A percentile compares a stretch with the other conserved stretches of the same genome.
Conservation (phyloP, 2,113 vertebrate species). For the Lepus americanus region DNA sequence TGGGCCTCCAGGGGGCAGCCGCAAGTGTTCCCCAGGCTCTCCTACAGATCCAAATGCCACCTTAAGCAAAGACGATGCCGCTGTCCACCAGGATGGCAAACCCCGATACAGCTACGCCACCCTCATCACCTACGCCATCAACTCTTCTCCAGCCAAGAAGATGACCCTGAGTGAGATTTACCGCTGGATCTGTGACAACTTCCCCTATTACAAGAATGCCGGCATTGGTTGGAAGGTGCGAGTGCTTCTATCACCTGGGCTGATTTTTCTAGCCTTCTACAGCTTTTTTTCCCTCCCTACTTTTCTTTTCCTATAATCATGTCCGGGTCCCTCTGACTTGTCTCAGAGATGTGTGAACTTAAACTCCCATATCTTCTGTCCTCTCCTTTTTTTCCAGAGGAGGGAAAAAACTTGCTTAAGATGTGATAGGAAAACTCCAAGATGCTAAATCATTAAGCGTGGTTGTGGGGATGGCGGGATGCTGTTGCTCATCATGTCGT, state of each 20-base stretch:
- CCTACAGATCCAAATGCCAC: constrained; percentile 90
- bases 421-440: not conserved
- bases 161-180: constrained; percentile 98
- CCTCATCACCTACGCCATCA: constrained; percentile 97
- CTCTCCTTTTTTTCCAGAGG: not conserved
- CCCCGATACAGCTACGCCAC: constrained; percentile 98
- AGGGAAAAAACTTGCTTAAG: not conserved
- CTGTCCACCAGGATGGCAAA: constrained; percentile 93
- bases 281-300: not conserved
- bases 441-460: not conserved
- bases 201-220: constrained; percentile 95
- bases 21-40: constrained; percentile 89
- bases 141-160: constrained; percentile 94
- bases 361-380: not conserved
- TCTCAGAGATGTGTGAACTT: constrained; percentile 18
- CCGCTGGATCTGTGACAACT: constrained; percentile 98
- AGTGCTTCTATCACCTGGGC: not conserved
- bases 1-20: constrained; percentile 90
- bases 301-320: not conserved
- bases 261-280: not conserved
- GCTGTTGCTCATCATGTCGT: not conserved
- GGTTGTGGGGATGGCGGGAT: not conserved
- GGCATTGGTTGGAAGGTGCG: constrained; percentile 98
- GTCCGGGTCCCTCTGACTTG: not conserved
- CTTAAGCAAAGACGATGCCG: constrained; percentile 89